Percentiles rank a stretch among this genome's conserved stretches.
phyloP scores from a whole-genome alignment of 2,113 vertebrate genomes.

The Hypomesus transpacificus region DNA sequence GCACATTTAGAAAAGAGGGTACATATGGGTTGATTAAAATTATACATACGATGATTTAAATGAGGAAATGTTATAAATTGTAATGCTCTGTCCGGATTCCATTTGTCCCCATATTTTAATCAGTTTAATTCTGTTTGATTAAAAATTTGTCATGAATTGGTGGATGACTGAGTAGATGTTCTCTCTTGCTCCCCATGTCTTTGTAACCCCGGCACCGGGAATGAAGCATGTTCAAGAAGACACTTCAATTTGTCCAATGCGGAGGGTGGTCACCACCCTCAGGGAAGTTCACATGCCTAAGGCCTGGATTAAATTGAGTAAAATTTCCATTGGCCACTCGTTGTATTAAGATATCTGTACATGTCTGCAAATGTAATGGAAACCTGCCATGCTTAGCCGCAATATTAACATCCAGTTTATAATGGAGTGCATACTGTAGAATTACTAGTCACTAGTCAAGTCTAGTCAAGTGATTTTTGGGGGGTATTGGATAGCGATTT shows the following conservation, averaged over 20 bases:
- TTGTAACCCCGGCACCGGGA: slow-evolving; percentile 5
- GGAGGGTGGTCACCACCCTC: slow-evolving; percentile 7
- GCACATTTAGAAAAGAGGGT: slow-evolving; percentile 56
- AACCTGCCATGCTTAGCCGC: neutral
- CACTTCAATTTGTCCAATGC: slow-evolving; percentile 5
- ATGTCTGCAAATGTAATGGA: neutral
- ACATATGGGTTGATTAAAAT: slow-evolving; percentile 67
- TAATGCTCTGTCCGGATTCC: slow-evolving; percentile 44
- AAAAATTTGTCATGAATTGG: slow-evolving; percentile 43
- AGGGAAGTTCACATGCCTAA: slow-evolving; percentile 14
- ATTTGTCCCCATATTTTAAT: slow-evolving; percentile 48
- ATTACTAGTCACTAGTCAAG: too few species aligned
- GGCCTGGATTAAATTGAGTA: slow-evolving; percentile 2
- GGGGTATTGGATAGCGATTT: too few species aligned
- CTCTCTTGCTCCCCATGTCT: slow-evolving; percentile 28
- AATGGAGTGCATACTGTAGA: too few species aligned
- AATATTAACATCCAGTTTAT: too few species aligned
- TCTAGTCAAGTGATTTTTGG: too few species aligned
- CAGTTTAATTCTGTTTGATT: slow-evolving; percentile 57
- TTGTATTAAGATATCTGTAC: neutral
- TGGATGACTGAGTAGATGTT: slow-evolving; percentile 12
- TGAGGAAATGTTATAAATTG: slow-evolving; percentile 55
- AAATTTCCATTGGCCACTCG: neutral
- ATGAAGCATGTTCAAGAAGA: slow-evolving; percentile 26
- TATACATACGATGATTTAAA: slow-evolving; percentile 53